Percentiles rank a stretch among this genome's conserved stretches.
Evolutionary conservation across 2,113 vertebrate genomes (phyloP).

Genomic region (Cyanoliseus patagonus): DNA sequence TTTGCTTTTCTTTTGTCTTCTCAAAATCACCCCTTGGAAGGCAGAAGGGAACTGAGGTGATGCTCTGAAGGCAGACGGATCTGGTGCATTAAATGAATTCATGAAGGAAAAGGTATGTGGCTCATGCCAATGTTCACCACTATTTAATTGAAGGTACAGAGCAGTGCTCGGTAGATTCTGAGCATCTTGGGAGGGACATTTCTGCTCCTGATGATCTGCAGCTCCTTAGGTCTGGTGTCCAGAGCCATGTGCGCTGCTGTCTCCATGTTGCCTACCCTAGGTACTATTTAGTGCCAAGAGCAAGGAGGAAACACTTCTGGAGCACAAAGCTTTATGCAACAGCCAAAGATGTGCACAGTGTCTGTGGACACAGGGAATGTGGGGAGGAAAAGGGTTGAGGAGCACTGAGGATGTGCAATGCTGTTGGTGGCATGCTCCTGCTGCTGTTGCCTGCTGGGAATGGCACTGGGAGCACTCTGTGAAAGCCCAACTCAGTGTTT

Average conservation of each 20-base stretch:
- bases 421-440: not conserved
- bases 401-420: not conserved
- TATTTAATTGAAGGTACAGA: not conserved
- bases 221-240: not conserved
- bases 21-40: not conserved
- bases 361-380: accelerated
- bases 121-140: accelerated
- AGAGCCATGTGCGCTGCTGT: accelerated
- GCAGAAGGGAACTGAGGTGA: not conserved
- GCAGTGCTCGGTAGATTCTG: not conserved
- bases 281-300: not conserved
- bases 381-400: not conserved
- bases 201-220: not conserved
- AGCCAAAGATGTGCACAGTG: accelerated
- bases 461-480: not conserved
- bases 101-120: not conserved
- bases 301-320: not conserved
- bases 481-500: not conserved
- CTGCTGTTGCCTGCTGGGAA: not conserved
- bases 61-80: not conserved
- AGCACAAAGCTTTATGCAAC: not conserved
- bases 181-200: not conserved
- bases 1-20: not conserved
- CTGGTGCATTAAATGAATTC: not conserved
- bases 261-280: accelerated